Conservation (phyloP, 1,140 invertebrate species). For the Ceratina japonica region DNA sequence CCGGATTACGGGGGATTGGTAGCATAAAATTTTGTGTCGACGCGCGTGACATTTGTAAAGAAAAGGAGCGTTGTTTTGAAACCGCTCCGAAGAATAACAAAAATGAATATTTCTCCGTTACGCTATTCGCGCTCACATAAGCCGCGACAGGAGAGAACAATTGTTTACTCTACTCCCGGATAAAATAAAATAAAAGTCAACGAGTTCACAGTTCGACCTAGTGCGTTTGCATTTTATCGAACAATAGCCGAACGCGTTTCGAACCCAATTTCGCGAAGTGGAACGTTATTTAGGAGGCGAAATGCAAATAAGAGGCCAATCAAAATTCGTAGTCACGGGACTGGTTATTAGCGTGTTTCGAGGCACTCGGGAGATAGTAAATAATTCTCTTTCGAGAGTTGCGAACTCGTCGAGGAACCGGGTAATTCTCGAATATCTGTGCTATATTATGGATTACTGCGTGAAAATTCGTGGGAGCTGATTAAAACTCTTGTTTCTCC, state of each 20-base stretch:
- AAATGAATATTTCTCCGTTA: too few relatives aligned
- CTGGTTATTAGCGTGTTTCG: slow-evolving; percentile 11
- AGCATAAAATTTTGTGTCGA: neutral
- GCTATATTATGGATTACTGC: neutral
- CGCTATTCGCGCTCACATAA: too few relatives aligned
- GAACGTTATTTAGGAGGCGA: neutral
- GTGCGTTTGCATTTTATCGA: too few relatives aligned
- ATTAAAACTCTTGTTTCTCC: slow-evolving; percentile 27
- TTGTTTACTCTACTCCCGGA: too few relatives aligned
- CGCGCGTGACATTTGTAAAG: neutral
- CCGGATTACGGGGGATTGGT: neutral
- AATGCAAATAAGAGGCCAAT: slow-evolving; percentile 14
- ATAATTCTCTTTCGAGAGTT: slow-evolving; percentile 33
- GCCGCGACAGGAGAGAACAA: too few relatives aligned
- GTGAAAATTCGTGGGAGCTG: neutral
- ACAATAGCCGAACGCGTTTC: too few relatives aligned
- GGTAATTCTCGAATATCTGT: slow-evolving; percentile 18
- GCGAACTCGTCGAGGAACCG: neutral
- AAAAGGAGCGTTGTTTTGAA: too few relatives aligned
- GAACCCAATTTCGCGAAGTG: neutral
- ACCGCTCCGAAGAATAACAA: too few relatives aligned
- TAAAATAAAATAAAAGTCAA: too few relatives aligned
- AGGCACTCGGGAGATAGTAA: slow-evolving; percentile 21
- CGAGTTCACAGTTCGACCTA: too few relatives aligned
- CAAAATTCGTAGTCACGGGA: slow-evolving; percentile 17